phyloP scores from a whole-genome alignment of 2,797 vertebrate species.

The Oophaga sylvatica region DNA sequence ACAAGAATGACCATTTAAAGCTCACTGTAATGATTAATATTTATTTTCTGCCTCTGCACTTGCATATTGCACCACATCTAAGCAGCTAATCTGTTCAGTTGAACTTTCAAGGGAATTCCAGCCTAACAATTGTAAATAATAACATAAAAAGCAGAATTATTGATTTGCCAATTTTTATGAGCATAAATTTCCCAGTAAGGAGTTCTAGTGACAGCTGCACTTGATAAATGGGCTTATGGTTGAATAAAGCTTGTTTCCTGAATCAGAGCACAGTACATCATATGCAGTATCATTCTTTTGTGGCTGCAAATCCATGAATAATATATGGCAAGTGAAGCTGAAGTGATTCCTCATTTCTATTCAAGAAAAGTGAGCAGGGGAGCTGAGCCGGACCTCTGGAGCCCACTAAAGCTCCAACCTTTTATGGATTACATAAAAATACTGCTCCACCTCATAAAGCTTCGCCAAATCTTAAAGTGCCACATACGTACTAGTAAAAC shows the following conservation, averaged over 20 bases:
- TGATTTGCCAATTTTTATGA: constrained; percentile 47
- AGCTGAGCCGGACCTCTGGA: constrained; percentile 23
- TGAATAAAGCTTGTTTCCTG: constrained; percentile 47
- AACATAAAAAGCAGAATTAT: constrained; percentile 35
- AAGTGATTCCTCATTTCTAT: constrained; percentile 42
- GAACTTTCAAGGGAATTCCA: constrained; percentile 13
- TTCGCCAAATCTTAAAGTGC: constrained; percentile 14
- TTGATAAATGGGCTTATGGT: constrained; percentile 35
- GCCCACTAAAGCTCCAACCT: constrained; percentile 49
- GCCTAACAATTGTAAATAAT: constrained; percentile 41
- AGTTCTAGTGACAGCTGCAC: neutral
- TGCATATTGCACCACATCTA: neutral
- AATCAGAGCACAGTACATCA: constrained; percentile 25
- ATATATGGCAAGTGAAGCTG: constrained; percentile 16
- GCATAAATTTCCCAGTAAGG: constrained; percentile 37
- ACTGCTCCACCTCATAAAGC: constrained; percentile 13
- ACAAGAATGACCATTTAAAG: too few species aligned
- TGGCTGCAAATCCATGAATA: constrained; percentile 51
- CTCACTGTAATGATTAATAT: neutral
- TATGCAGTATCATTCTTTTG: constrained; percentile 46
- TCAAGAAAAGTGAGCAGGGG: constrained; percentile 7
- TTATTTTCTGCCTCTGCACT: neutral
- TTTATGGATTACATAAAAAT: constrained; percentile 54
- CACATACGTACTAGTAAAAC: neutral
- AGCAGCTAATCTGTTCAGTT: neutral